A percentile compares a stretch with the other conserved stretches of the same genome.
phyloP scores from a whole-genome alignment of 2,888 invertebrate species.

The Halictus quadricinctus region DNA sequence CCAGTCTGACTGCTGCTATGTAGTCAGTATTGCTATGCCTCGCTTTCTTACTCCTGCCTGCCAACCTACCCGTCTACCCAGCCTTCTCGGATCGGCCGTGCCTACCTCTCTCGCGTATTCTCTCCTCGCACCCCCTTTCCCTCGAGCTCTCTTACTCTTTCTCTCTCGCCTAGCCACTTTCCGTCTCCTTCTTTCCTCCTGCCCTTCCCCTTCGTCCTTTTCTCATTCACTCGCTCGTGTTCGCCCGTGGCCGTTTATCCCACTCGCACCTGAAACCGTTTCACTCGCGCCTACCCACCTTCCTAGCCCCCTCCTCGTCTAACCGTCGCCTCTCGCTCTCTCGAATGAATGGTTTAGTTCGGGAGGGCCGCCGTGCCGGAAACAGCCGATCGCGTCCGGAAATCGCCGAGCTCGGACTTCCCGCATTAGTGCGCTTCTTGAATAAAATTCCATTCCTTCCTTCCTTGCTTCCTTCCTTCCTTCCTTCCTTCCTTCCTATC shows the following conservation, averaged over 20 bases:
- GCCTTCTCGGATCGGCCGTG: constrained; percentile 57
- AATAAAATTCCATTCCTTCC: constrained; percentile 75
- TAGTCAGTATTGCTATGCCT: constrained; percentile 41
- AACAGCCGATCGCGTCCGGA: constrained; percentile 67
- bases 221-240: constrained; percentile 58
- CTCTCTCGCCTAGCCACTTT: constrained; percentile 17
- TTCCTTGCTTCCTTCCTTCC: constrained; percentile 61
- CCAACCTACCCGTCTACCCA: constrained; percentile 33
- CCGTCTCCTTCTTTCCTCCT: constrained; percentile 54
- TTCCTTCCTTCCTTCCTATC: constrained; percentile 50
- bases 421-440: constrained; percentile 74
- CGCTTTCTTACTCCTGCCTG: constrained; percentile 56
- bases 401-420: constrained; percentile 69
- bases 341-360: constrained; percentile 75
- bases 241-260: constrained; percentile 33
- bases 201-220: constrained; percentile 33
- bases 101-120: constrained; percentile 61
- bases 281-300: constrained; percentile 37
- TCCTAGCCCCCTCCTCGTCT: constrained; percentile 47
- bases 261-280: constrained; percentile 7
- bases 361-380: constrained; percentile 65
- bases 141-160: constrained; percentile 10
- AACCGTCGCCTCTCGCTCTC: constrained; percentile 47
- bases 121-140: constrained; percentile 33
- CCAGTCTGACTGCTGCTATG: constrained; percentile 55